Evolutionary conservation across 2,797 vertebrate genomes (phyloP), one percentile per base, ranked within the genome.

Genomic region (Siniperca obscura): DNA sequence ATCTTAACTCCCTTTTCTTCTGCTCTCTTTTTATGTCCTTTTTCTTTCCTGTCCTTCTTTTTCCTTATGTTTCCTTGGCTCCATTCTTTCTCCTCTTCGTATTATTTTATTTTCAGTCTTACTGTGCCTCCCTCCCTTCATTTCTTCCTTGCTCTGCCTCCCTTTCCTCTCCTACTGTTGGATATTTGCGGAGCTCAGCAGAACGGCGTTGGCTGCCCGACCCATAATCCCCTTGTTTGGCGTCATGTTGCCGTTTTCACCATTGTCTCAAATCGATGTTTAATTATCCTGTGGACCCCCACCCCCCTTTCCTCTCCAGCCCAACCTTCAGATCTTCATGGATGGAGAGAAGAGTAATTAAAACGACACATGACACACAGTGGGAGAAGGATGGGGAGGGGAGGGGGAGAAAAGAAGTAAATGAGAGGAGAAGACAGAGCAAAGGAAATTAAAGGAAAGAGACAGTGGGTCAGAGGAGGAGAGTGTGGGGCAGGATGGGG

Each of bases 201-300:
- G 59, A 90, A 86, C 0, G 56, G 74, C 5, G 22, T 16, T 30
- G 70, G 80, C 84, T 68, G 34, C 62, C 67, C 53, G 25, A 87
- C 90, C 89, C 80, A 81, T 90, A 92, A 92, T 91, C 87, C 79
- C 70, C 85, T 87, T 88, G 85, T 92, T 93, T 90, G 87, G 89
- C 80, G n/a, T 83, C 86, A 80, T 87, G 84, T 90, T 89, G 90
- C 84, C 16, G 7, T 90, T 91, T 93, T 88, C 91, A 87, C 87
- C 91, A 88, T 89, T 69, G 17, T 83, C 89, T 81, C 84, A 92
- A 93, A 95, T 93, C 91, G 30, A 91, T 92, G 90, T 90, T 91
- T 93, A 92, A 94, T 93, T 93, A 93, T 89, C 77, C 85, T 5
- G 14, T 19, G 22, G 88, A 81, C 70, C 77, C 67, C 40, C 55